Evolutionary conservation across 2,888 invertebrate genomes (phyloP).

Genomic region (Trichacis sp.): DNA sequence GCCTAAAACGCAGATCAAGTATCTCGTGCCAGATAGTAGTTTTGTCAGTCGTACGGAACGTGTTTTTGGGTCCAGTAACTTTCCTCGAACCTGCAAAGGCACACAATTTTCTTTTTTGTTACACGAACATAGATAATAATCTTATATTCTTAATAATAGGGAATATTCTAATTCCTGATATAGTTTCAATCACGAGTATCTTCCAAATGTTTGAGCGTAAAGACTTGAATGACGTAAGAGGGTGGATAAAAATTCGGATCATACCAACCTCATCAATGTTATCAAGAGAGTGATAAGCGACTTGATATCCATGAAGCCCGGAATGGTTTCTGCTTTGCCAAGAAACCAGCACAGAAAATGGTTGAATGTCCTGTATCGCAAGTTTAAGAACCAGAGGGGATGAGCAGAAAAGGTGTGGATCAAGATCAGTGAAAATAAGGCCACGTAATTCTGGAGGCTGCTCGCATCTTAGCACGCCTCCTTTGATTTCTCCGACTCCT

Average conservation of each 20-base stretch:
- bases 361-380: slow-evolving; percentile 90
- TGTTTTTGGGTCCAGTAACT: slow-evolving; percentile 79
- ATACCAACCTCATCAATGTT: slow-evolving; percentile 72
- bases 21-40: slow-evolving; percentile 83
- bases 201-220: too few species aligned
- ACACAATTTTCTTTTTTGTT: too few species aligned
- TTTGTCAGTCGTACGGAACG: slow-evolving; percentile 81
- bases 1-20: slow-evolving; percentile 88
- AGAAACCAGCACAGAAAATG: slow-evolving; percentile 87
- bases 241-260: too few species aligned
- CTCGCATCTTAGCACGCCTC: slow-evolving; percentile 77
- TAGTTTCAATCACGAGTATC: too few species aligned
- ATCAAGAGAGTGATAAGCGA: slow-evolving; percentile 84
- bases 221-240: too few species aligned
- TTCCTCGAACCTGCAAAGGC: slow-evolving; percentile 79
- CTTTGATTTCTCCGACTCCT: slow-evolving; percentile 56
- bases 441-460: slow-evolving; percentile 86
- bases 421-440: slow-evolving; percentile 79
- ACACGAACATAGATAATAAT: too few species aligned
- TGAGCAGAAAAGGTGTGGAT: slow-evolving; percentile 86
- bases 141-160: too few species aligned
- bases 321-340: slow-evolving; percentile 93
- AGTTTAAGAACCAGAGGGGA: slow-evolving; percentile 86
- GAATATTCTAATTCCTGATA: too few species aligned
- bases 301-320: slow-evolving; percentile 87